Conservation (phyloP, 2,888 invertebrate genomes). For the Cerceris rybyensis region DNA sequence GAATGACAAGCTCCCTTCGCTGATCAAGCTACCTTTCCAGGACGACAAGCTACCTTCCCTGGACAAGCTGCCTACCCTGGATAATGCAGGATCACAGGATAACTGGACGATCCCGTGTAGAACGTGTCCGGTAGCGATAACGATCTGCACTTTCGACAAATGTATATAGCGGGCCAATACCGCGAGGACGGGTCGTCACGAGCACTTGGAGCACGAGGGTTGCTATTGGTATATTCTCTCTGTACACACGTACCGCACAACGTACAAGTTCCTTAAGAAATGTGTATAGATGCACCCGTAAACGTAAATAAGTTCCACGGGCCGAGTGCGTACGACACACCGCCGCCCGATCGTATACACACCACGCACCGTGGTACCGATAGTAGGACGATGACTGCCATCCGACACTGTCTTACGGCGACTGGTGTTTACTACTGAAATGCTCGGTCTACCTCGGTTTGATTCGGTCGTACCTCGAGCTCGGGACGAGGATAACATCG, state of each 20-base stretch:
- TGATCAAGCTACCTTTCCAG: no score
- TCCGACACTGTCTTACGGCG: constrained; percentile 51
- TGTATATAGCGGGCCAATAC: neutral
- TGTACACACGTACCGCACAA: no score
- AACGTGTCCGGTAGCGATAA: constrained; percentile 12
- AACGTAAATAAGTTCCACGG: neutral
- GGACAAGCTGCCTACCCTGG: no score
- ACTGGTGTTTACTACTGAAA: constrained; percentile 73
- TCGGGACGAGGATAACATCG: constrained; percentile 47
- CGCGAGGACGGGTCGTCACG: constrained; percentile 24
- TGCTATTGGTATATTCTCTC: no score
- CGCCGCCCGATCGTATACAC: constrained; percentile 31
- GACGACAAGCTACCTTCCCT: no score
- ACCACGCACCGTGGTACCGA: constrained; percentile 28
- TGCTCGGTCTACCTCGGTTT: neutral
- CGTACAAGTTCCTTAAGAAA: constrained; percentile 8
- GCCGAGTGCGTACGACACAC: constrained; percentile 6
- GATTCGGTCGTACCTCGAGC: neutral
- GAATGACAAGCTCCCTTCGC: no score
- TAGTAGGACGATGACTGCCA: constrained; percentile 36
- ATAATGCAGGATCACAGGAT: neutral
- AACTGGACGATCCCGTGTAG: constrained; percentile 25
- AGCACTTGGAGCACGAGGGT: constrained; percentile 30
- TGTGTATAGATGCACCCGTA: constrained; percentile 12
- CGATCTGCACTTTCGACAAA: constrained; percentile 41